phyloP scores from a whole-genome alignment of 2,113 vertebrate genomes.

The Myxocyprinus asiaticus region DNA sequence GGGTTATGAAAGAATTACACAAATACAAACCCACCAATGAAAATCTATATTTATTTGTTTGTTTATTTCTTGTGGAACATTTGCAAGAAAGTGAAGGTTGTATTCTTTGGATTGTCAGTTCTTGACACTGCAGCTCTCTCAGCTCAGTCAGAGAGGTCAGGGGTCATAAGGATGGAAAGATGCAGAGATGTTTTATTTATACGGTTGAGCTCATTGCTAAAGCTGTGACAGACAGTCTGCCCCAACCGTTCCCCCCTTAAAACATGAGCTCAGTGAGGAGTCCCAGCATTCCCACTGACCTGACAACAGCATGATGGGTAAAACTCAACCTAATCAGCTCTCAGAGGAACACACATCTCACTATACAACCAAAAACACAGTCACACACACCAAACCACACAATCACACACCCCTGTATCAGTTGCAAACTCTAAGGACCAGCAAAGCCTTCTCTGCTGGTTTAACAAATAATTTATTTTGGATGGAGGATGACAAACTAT shows the following conservation, averaged over 20 bases:
- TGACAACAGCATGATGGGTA: constrained; percentile 99
- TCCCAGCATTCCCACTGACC: constrained; percentile 95
- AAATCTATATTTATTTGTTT: neutral
- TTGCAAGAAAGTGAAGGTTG: neutral
- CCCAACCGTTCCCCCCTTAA: constrained; percentile 54
- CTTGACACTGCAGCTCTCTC: constrained; percentile 67
- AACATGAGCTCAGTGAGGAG: constrained; percentile 84
- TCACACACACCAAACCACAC: neutral
- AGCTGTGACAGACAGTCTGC: constrained; percentile 94
- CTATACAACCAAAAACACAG: neutral
- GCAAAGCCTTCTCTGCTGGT: too few relatives aligned
- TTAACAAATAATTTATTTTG: too few relatives aligned
- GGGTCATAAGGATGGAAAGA: constrained; percentile 65
- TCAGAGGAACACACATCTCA: constrained; percentile 80
- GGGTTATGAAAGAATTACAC: too few relatives aligned
- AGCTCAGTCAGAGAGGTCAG: constrained; percentile 72
- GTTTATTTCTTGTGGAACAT: neutral
- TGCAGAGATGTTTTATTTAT: constrained; percentile 79
- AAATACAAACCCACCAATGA: too few relatives aligned
- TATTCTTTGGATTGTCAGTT: constrained; percentile 44
- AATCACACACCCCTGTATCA: too few relatives aligned
- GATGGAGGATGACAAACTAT: too few relatives aligned
- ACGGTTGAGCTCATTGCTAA: constrained; percentile 76
- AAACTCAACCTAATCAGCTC: constrained; percentile 98
- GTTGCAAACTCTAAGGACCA: too few relatives aligned